Evolutionary conservation across 2,113 vertebrate species (phyloP), one percentile per base, ranked within the genome.

Genomic region (Erpornis zantholeuca): DNA sequence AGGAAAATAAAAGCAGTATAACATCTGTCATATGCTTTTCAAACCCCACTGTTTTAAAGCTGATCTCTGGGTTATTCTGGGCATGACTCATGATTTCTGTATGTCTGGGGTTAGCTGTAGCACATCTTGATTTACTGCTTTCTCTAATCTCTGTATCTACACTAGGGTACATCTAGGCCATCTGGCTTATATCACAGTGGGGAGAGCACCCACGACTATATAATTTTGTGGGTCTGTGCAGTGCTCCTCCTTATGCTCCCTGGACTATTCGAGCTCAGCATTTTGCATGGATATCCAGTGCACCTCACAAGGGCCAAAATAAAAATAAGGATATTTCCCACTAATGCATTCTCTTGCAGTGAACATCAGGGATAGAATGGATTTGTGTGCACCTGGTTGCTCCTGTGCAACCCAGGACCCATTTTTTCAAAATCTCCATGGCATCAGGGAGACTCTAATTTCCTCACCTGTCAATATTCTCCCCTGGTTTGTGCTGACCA

Each of bases 51-150:
- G 12, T 70, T 91, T 93, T 88, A 68, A 66, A 73, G 33, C 24
- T 81, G 72, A 75, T 94, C 82, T 78, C 47, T 59, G 33, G 10
- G 20, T 90, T 88, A 82, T 63, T 90, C 68, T 77, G 79, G 82
- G 40, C 20, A 76, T 94, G 78, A 95, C 54, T 96, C 87, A 83
- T 64, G 38, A 77, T 85, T 95, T 94, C 85, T 94, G 24, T 69
- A 69, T 90, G 63, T 73, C 59, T 84, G 28, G 29, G 36, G 20
- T 70, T 88, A 82, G 59, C 63, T 80, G 40, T 7, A 90, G 56
- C n/a, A 63, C 20, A 40, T 77, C 54, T 71, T 93, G 76, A 92
- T 95, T 92, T 93, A 91, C 40, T 70, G 42, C 71, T 91, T 49
- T 85, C 79, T 79, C 49, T 86, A 49, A 49, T 92, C 66, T 64